Base-by-base conservation (phyloP, 2,113 vertebrate species). In the Electrona antarctica region DNA sequence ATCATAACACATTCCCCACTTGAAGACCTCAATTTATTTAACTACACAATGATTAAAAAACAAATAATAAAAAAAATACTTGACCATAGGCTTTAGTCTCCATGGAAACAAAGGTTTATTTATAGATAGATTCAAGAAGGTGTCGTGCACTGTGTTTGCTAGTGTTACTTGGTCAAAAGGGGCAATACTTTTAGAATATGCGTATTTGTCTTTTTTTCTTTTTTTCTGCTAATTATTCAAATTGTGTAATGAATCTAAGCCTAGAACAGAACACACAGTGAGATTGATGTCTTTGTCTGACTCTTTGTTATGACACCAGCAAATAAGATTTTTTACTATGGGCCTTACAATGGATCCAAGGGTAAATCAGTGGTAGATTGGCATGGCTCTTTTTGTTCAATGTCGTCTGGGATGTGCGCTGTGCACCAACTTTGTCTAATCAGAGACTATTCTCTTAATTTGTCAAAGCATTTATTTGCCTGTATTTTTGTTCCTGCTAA, bases 311-410 rank as follows among this genome's bases (percentile, higher is more conserved):
- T 8, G 54, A 64, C 74, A 55, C 74, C 77, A 81, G 84, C 68
- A 59, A 29, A 73, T 6, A 58, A 71, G 66, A 71, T 79, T 67
- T 58, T 28, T 13, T 6, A 33, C 11, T 12, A 33, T 13, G 7
- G 8, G 50, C 12, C 10, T 45, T 11, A 7, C 11, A 41, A 49
- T 63, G 45, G 7, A 13, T 13, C 15, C 4, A 52, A 55, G 51
- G 54, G 15, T 15, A 28, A 12, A 29, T 57, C 46, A 74, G 82
- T 56, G 54, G 9, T 83, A 8, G 46, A 72, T 73, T 64, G 45
- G 87, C 85, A 90, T 89, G 89, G 83, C 87, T 90, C 71, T 81
- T 81, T 80, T 79, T 81, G 88, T 89, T 87, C 83, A 76, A 73
- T 79, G 82, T 90, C 75, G 81, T 84, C 76, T 74, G 74, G 73